phyloP scores from a whole-genome alignment of 2,888 invertebrate genomes.

The Acanthosepion esculentum region DNA sequence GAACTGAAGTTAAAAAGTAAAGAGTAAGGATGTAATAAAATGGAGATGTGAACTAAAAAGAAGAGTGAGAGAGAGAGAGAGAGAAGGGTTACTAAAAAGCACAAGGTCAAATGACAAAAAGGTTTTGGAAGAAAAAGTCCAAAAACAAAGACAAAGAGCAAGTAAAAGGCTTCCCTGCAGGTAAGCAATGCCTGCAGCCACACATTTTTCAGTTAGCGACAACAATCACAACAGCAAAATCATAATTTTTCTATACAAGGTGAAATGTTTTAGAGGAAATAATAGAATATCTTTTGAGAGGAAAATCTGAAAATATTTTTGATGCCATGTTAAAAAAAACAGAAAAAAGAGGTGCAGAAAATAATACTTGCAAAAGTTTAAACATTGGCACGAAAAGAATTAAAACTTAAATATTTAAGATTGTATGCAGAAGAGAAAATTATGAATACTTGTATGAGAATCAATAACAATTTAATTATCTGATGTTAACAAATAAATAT shows the following conservation, averaged over 20 bases:
- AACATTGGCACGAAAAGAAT: neutral
- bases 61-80: no score
- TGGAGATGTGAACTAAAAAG: neutral
- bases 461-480: neutral
- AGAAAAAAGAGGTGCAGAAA: neutral
- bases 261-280: neutral
- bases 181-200: neutral
- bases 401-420: neutral
- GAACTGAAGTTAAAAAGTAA: neutral
- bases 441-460: neutral
- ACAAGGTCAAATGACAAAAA: constrained; percentile 15
- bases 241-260: neutral
- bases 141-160: neutral
- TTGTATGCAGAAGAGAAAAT: no score
- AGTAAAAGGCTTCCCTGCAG: neutral
- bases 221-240: neutral
- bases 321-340: neutral
- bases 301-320: neutral
- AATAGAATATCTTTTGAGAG: neutral
- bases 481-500: neutral
- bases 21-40: neutral
- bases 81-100: neutral
- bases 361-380: neutral
- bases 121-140: neutral
- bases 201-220: neutral